A percentile compares a stretch with the other conserved stretches of the same genome.
phyloP scores from a whole-genome alignment of 2,888 invertebrate genomes.

The Drosophila nr. medialis region DNA sequence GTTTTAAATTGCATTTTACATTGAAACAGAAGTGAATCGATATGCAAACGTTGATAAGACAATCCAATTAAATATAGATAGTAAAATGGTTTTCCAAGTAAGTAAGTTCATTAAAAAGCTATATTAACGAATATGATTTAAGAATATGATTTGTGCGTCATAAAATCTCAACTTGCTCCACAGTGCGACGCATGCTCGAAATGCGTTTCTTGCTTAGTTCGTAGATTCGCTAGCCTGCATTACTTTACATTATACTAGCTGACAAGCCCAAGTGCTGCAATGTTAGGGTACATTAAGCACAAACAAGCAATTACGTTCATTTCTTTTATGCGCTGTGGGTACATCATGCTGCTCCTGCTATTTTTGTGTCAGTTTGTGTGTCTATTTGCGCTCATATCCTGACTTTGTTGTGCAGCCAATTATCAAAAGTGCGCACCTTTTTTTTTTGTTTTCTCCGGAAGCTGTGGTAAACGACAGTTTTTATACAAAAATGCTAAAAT shows the following conservation, averaged over 20 bases:
- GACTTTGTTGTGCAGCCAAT: constrained; percentile 53
- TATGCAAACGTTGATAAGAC: not conserved
- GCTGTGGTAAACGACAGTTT: constrained; percentile 18
- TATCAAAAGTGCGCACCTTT: constrained; percentile 53
- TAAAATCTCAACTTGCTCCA: not conserved
- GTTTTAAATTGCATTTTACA: not conserved
- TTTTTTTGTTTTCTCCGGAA: constrained; percentile 1
- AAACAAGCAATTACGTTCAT: constrained; percentile 70
- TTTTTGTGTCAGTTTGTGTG: constrained; percentile 7
- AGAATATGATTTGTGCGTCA: not conserved
- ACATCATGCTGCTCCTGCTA: constrained; percentile 11
- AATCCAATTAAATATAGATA: not conserved
- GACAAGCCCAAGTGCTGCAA: constrained; percentile 54
- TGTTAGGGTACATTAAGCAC: constrained; percentile 61
- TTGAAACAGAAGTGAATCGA: not conserved
- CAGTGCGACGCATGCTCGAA: constrained; percentile 5
- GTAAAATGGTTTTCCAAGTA: not conserved
- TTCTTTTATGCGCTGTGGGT: constrained; percentile 35
- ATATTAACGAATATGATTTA: not conserved
- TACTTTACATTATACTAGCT: constrained; percentile 35
- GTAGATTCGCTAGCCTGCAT: constrained; percentile 6
- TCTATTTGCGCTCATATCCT: constrained; percentile 12
- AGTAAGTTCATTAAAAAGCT: not conserved
- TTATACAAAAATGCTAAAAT: constrained; percentile 26
- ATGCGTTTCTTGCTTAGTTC: constrained; percentile 20